Base-by-base conservation (phyloP, 1,140 invertebrate species). In the Bathynomus jamesi region DNA sequence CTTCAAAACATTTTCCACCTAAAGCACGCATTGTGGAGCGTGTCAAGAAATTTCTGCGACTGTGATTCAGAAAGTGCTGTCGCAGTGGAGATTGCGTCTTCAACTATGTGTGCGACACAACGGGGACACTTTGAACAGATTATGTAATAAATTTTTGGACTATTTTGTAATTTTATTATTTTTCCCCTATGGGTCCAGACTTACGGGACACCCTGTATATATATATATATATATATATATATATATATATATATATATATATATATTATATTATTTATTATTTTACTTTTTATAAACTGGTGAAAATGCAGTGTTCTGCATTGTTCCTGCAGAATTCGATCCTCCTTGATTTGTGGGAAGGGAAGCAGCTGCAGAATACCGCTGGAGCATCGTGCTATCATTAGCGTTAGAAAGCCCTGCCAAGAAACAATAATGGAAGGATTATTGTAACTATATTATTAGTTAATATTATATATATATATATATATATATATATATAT, bases 171-270 rank as follows among this genome's bases (percentile, higher is more conserved):
- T n/a, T n/a, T n/a, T n/a, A n/a, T n/a, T n/a, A n/a, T n/a, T n/a
- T n/a, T n/a, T n/a, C n/a, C n/a, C n/a, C n/a, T n/a, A n/a, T n/a
- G n/a, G n/a, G n/a, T n/a, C n/a, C n/a, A n/a, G n/a, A n/a, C n/a
- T n/a, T n/a, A n/a, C n/a, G n/a, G n/a, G n/a, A n/a, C n/a, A n/a
- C n/a, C n/a, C n/a, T 63, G 27, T 63, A 63, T 29, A 64, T 28
- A 64, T 29, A 64, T 28, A 64, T 29, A 64, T 28, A 63, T 28
- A 63, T 28, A 63, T 28, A 63, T 28, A 63, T 28, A 63, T 28
- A 63, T 28, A 63, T 28, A 64, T 13, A 27, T 13, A 64, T 29
- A 64, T 27, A 64, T 27, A 64, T 24, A 24, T 24, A 63, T 63
- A 63, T 63, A 24, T 63, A 63, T 63, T 4, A 13, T 1, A 27